A percentile compares a stretch with the other conserved stretches of the same genome.
phyloP scores from a whole-genome alignment of 2,113 vertebrate species.

The Seriola dumerili region DNA sequence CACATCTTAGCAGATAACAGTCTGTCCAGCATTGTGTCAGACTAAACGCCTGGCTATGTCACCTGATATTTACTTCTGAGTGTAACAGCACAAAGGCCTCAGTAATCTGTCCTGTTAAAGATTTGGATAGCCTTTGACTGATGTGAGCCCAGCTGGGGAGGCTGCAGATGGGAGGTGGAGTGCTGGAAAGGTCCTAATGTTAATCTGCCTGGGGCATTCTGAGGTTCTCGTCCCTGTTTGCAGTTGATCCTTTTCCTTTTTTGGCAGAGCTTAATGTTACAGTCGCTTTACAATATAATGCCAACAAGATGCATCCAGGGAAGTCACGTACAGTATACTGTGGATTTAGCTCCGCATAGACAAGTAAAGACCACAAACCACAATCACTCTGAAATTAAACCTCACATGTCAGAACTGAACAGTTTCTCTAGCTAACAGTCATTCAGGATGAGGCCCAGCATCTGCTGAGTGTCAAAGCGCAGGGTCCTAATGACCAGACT shows the following conservation, averaged over 20 bases:
- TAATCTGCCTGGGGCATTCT: slow-evolving; percentile 44
- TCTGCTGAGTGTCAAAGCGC: slow-evolving; percentile 54
- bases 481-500: slow-evolving; percentile 53
- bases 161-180: slow-evolving; percentile 33
- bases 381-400: slow-evolving; percentile 5
- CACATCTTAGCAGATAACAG: slow-evolving; percentile 36
- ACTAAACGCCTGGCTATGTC: background rate
- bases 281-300: background rate
- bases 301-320: slow-evolving; percentile 1
- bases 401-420: slow-evolving; percentile 12
- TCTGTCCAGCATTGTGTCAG: slow-evolving; percentile 12
- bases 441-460: slow-evolving; percentile 11
- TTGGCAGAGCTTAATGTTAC: slow-evolving; percentile 54
- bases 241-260: slow-evolving; percentile 64
- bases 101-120: background rate
- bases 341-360: slow-evolving; percentile 2
- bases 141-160: slow-evolving; percentile 22
- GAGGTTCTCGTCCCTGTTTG: slow-evolving; percentile 23
- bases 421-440: slow-evolving; percentile 29
- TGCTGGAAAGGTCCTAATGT: slow-evolving; percentile 57
- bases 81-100: background rate
- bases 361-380: background rate
- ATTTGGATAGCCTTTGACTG: slow-evolving; percentile 19
- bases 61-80: slow-evolving; percentile 4
- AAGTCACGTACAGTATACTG: background rate